Evolutionary conservation across 1,140 invertebrate genomes (phyloP).

Genomic region (Habropoda laboriosa): DNA sequence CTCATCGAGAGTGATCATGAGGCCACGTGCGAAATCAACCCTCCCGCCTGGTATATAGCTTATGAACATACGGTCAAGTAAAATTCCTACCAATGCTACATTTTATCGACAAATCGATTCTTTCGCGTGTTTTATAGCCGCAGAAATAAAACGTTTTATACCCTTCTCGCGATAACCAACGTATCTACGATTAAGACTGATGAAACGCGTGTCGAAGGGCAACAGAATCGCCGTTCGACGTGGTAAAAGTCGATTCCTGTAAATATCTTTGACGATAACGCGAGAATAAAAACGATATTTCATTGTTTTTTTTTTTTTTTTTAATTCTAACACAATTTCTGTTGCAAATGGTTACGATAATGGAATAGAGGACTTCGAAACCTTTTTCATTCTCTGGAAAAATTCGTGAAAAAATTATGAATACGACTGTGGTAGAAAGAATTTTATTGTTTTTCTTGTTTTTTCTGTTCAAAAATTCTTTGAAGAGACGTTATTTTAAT

Average conservation of each 20-base stretch:
- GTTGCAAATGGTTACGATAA: not conserved
- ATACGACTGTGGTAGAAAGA: too few species aligned
- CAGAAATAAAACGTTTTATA: conserved; percentile 28
- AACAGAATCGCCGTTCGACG: not conserved
- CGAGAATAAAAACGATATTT: not conserved
- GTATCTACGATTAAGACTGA: not conserved
- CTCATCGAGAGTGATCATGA: not conserved
- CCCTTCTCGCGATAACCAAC: not conserved
- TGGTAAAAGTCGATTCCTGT: conserved; percentile 9
- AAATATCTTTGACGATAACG: not conserved
- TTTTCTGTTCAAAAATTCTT: too few species aligned
- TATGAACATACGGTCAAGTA: not conserved
- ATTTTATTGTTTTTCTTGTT: too few species aligned
- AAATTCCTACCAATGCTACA: not conserved
- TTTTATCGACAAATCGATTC: not conserved
- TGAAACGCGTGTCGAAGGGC: not conserved
- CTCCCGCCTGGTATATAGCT: not conserved
- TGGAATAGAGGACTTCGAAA: not conserved
- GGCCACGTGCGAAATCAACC: not conserved
- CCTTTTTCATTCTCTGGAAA: not conserved
- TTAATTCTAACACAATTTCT: too few species aligned
- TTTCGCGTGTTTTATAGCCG: conserved; percentile 7
- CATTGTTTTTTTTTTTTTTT: too few species aligned
- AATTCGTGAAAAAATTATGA: not conserved
- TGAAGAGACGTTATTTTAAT: too few species aligned